Conservation (phyloP, 2,113 vertebrate genomes). For the Scytalopus superciliaris region DNA sequence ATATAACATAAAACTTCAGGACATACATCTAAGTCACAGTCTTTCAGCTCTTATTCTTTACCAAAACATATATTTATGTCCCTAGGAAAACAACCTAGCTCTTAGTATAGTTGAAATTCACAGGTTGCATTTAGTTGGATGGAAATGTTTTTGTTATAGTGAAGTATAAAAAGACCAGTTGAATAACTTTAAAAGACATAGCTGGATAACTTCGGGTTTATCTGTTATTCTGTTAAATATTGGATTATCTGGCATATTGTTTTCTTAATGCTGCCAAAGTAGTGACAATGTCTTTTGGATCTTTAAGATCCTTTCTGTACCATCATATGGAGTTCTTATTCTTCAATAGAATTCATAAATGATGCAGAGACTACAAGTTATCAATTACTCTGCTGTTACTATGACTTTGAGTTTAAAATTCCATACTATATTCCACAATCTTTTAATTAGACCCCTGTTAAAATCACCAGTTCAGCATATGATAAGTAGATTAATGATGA, state of each 20-base stretch:
- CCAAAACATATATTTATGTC: not conserved
- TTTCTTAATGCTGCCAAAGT: not conserved
- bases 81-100: not conserved
- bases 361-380: not conserved
- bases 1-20: not conserved
- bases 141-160: not conserved
- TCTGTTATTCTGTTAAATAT: not conserved
- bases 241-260: not conserved
- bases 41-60: not conserved
- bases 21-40: not conserved
- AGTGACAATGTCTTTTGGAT: not conserved
- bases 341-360: not conserved
- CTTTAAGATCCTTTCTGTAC: not conserved
- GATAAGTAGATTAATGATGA: constrained; percentile 67
- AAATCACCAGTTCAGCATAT: constrained; percentile 63
- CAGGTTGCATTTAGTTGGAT: not conserved
- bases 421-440: constrained; percentile 61
- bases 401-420: not conserved
- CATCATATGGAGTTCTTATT: not conserved
- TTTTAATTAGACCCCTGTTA: constrained; percentile 75
- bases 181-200: not conserved
- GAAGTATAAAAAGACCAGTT: not conserved
- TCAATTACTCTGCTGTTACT: not conserved
- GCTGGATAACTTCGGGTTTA: not conserved
- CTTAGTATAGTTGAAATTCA: not conserved